Base-by-base conservation (phyloP, 2,113 vertebrate genomes). In the Tapirus terrestris region DNA sequence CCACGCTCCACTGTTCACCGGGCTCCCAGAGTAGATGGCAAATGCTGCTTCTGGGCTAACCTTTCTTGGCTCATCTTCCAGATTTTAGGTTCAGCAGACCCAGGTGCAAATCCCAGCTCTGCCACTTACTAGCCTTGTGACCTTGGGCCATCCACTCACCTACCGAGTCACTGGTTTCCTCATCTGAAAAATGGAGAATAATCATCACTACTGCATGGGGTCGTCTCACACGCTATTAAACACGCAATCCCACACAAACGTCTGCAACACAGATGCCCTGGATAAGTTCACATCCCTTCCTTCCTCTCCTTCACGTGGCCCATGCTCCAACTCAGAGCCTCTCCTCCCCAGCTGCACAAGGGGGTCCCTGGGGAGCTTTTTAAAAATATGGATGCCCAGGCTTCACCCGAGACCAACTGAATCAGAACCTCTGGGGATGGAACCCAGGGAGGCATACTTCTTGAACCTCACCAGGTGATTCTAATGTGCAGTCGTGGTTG, bases 51-150 rank as follows among this genome's bases (percentile, higher is more conserved):
- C 75, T 43, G 53, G 51, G 61, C 27, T 63, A 72, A 67, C 4
- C 7, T 84, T 85, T 77, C 61, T 10, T 75, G 56, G 51, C 11
- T 60, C n/a, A 43, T 61, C 48, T 31, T 96, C 45, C 58, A 91
- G 58, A 86, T 48, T 90, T 81, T 63, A 68, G 29, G 60, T 7
- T 63, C 65, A 60, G 45, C 1, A 82, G 73, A 82, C 85, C 67
- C 51, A n/a, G 11, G 33, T 84, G 23, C 67, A 25, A 93, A 82
- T 96, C 63, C 31, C 27, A 86, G 45, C 17, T 89, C 87, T 95
- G 68, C 14, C 36, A 36, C n/a, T 58, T 70, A n/a, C 17, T 18
- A 70, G 45, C 33, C 60, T 79, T 14, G 14, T 79, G 60, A 83
- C 29, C 61, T 83, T 68, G 68, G 63, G 48, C 23, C 31, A 56